A percentile compares a stretch with the other conserved stretches of the same genome.
phyloP scores from a whole-genome alignment of 2,888 invertebrate genomes.

The Molorchus minor region DNA sequence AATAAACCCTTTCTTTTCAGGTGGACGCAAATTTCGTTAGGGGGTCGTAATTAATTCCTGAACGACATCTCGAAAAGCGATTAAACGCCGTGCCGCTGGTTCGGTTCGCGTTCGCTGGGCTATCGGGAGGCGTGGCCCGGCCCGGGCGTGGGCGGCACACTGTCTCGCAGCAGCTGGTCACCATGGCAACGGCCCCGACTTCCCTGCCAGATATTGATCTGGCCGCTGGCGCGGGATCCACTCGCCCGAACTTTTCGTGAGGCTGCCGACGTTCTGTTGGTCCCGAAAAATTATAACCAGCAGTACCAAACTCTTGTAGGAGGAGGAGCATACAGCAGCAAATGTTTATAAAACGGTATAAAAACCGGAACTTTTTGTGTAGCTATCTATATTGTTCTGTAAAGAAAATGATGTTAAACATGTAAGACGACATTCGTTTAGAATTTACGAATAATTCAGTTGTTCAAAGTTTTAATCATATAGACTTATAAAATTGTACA shows the following conservation, averaged over 20 bases:
- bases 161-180: conserved; percentile 70
- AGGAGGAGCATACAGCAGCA: too few species aligned
- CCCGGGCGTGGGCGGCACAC: conserved; percentile 71
- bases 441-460: too few species aligned
- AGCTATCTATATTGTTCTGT: too few species aligned
- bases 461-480: too few species aligned
- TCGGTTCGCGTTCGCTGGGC: conserved; percentile 27
- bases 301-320: too few species aligned
- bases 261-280: conserved; percentile 41
- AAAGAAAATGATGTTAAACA: too few species aligned
- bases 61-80: conserved; percentile 60
- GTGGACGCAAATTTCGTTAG: conserved; percentile 53
- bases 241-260: conserved; percentile 43
- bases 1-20: conserved; percentile 41
- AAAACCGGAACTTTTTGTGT: too few species aligned
- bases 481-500: too few species aligned
- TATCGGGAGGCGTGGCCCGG: conserved; percentile 43
- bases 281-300: conserved; percentile 31
- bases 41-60: conserved; percentile 59
- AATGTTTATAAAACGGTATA: too few species aligned
- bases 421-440: too few species aligned
- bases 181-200: conserved; percentile 59
- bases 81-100: conserved; percentile 43
- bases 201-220: conserved; percentile 63
- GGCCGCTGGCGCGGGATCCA: conserved; percentile 53